Base-by-base conservation (phyloP, 2,113 vertebrate species). In the Acinonyx jubatus region DNA sequence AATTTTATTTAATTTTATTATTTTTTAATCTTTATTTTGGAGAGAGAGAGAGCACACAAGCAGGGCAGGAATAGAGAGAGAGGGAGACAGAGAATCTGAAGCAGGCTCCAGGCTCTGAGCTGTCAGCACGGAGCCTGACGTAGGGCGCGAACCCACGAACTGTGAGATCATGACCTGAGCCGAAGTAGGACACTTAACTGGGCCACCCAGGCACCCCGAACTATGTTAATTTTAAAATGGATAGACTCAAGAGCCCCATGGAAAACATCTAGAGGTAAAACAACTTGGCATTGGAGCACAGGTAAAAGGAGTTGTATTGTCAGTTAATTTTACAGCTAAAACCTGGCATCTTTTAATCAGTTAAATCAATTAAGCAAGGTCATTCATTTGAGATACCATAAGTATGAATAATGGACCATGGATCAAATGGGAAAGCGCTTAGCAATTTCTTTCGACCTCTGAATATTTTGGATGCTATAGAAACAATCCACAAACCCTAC, bases 291-390 rank as follows among this genome's bases (percentile, higher is more conserved):
- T 55, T 80, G 84, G 45, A 73, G 19, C 29, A 90, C 29, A 91
- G 31, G 9, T 63, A 66, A 96, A 93, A 76, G 21, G 23, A 97
- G 7, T 89, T 38, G 27, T 50, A 45, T 45, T 80, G 68, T 86
- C 14, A 90, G 81, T 36, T 83, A 92, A 87, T 85, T 84, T 94
- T 97, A 87, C 25, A 96, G 48, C 71, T 69, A 81, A 78, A 88
- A 91, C 52, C 61, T 93, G 79, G 8, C 61, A 85, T 94, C 66
- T 89, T 93, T 94, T 89, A 91, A 82, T 89, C 71, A 63, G 9
- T 63, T 94, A 92, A 96, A 33, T 91, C 57, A 81, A 68, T 78
- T 88, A 85, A 86, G 66, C 23, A 78, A 91, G 61, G 21, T 80
- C 48, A 74, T 82, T 97, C 94, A 82, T 95, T 68, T 90, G 65